Evolutionary conservation across 2,113 vertebrate species (phyloP).

Genomic region (Melanocharis versteri): DNA sequence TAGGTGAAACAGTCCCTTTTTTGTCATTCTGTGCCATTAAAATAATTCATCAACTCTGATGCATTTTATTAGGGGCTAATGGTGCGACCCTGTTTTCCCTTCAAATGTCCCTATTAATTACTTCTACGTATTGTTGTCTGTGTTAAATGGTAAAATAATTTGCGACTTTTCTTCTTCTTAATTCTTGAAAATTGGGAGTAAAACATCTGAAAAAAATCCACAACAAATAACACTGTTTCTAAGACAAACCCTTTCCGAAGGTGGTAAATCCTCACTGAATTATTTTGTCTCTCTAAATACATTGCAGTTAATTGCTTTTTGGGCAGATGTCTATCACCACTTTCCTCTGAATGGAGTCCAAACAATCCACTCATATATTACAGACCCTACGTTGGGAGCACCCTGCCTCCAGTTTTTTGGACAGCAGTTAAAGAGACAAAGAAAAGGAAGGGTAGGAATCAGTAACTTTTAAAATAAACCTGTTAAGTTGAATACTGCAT

Average conservation of each 20-base stretch:
- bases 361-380: not conserved
- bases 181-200: not conserved
- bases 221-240: not conserved
- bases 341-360: not conserved
- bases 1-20: conserved; percentile 58
- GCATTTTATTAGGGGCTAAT: conserved; percentile 43
- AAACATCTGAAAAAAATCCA: not conserved
- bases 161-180: not conserved
- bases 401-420: not conserved
- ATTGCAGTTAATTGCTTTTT: not conserved
- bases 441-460: not conserved
- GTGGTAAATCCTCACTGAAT: not conserved
- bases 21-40: conserved; percentile 67
- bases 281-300: not conserved
- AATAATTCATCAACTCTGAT: conserved; percentile 58
- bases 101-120: conserved; percentile 43
- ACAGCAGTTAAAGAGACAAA: not conserved
- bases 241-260: not conserved
- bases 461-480: not conserved
- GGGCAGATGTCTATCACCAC: conserved; percentile 14
- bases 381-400: not conserved
- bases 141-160: not conserved
- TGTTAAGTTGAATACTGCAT: fast-evolving
- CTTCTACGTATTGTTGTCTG: not conserved
- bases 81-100: conserved; percentile 41